A percentile compares a stretch with the other conserved stretches of the same genome.
phyloP scores from a whole-genome alignment of 2,113 vertebrate genomes.

The Manacus vitellinus region DNA sequence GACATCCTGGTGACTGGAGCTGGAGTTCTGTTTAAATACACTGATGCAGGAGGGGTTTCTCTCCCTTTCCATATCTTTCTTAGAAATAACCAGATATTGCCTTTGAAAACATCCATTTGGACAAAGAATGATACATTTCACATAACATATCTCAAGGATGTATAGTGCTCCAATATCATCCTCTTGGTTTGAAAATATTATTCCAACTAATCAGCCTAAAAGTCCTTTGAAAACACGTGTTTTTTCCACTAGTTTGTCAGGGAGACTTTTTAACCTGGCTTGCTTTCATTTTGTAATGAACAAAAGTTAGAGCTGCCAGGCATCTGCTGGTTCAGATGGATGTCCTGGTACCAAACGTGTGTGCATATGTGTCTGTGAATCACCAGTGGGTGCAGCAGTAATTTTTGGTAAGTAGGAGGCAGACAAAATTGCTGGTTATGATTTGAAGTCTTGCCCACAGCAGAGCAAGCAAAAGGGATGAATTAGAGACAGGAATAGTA shows the following conservation, averaged over 20 bases:
- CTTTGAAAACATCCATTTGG: not conserved
- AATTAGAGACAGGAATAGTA: constrained; percentile 77
- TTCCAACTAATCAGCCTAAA: not conserved
- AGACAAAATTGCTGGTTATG: constrained; percentile 71
- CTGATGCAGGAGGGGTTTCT: not conserved
- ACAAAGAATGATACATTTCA: not conserved
- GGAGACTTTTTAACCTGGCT: not conserved
- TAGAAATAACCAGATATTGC: not conserved
- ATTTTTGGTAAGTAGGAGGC: constrained; percentile 69
- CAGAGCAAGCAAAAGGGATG: constrained; percentile 63
- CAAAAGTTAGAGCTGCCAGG: not conserved
- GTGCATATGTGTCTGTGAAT: constrained; percentile 42
- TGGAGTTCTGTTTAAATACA: not conserved
- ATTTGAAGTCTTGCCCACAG: constrained; percentile 70
- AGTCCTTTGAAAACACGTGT: not conserved
- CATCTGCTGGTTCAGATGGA: not conserved
- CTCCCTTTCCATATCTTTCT: not conserved
- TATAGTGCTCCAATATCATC: not conserved
- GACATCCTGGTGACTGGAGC: not conserved
- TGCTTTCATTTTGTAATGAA: not conserved
- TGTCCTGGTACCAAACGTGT: not conserved
- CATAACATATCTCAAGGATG: not conserved
- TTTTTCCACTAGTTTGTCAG: not conserved
- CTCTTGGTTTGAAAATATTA: not conserved
- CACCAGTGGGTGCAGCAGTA: constrained; percentile 45